Conservation (phyloP, 2,797 vertebrate species). For the Lepidocolaptes lacrymiger region DNA sequence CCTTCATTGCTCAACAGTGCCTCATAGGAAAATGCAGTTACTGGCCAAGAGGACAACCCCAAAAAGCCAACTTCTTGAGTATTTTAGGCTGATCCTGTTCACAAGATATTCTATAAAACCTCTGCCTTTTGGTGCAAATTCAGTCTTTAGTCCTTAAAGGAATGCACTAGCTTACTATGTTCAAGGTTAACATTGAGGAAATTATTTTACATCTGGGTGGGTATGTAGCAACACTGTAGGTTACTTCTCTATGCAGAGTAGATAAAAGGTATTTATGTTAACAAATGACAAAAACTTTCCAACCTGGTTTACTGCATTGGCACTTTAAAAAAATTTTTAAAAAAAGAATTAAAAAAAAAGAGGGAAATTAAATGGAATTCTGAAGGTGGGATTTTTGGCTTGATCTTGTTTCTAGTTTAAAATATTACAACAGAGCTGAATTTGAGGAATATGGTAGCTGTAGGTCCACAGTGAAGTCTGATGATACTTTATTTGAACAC, state of each 20-base stretch:
- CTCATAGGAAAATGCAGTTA: not conserved
- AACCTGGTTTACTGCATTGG: not conserved
- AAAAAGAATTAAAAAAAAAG: not conserved
- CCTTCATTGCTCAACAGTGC: not conserved
- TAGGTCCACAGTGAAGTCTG: not conserved
- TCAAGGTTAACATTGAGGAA: not conserved
- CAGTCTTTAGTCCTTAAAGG: not conserved
- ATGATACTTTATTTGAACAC: not conserved
- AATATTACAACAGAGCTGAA: not conserved
- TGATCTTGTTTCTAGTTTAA: not conserved
- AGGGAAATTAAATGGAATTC: not conserved
- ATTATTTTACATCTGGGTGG: not conserved
- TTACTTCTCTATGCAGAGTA: not conserved
- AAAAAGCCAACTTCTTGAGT: not conserved
- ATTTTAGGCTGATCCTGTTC: not conserved
- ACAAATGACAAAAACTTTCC: not conserved
- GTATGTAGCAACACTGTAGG: not conserved
- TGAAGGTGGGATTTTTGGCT: not conserved
- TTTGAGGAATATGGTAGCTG: not conserved
- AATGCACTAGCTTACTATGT: not conserved
- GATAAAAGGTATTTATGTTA: not conserved
- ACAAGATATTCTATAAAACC: fast-evolving
- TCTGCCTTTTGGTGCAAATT: not conserved
- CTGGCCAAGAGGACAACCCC: not conserved
- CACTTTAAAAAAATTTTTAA: not conserved